phyloP scores from a whole-genome alignment of 2,113 vertebrate species.

The Eidolon helvum region DNA sequence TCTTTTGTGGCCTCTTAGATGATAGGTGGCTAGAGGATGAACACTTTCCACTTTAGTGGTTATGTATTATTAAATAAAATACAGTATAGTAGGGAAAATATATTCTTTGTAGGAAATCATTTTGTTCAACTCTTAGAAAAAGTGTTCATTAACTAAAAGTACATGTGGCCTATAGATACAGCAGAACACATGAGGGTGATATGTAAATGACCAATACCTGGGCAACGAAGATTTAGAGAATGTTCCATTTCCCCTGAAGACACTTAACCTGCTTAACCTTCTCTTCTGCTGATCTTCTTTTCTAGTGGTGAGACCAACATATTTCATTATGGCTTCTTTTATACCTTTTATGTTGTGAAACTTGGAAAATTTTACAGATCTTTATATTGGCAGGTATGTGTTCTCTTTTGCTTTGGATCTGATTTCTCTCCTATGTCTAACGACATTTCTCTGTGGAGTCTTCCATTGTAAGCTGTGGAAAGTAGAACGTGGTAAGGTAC shows the following conservation, averaged over 20 bases:
- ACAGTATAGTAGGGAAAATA: background rate
- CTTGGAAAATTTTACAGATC: background rate
- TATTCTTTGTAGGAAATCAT: background rate
- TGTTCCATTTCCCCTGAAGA: background rate
- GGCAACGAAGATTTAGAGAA: background rate
- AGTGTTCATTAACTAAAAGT: background rate
- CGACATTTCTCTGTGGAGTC: background rate
- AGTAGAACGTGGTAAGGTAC: background rate
- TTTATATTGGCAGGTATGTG: background rate
- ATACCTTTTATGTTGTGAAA: background rate
- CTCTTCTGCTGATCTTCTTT: background rate
- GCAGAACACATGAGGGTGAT: background rate
- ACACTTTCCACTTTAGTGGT: background rate
- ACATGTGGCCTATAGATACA: background rate
- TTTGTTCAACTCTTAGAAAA: background rate
- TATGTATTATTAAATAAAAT: background rate
- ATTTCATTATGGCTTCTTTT: background rate
- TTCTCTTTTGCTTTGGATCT: constrained; percentile 3
- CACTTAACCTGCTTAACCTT: background rate
- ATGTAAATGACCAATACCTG: background rate
- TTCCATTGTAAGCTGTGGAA: background rate
- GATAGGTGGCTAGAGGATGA: background rate
- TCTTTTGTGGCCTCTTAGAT: background rate
- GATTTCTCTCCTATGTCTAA: background rate
- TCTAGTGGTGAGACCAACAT: background rate